A percentile compares a stretch with the other conserved stretches of the same genome.
Evolutionary conservation across 2,113 vertebrate genomes (phyloP).

Genomic region (Corvus cornix): DNA sequence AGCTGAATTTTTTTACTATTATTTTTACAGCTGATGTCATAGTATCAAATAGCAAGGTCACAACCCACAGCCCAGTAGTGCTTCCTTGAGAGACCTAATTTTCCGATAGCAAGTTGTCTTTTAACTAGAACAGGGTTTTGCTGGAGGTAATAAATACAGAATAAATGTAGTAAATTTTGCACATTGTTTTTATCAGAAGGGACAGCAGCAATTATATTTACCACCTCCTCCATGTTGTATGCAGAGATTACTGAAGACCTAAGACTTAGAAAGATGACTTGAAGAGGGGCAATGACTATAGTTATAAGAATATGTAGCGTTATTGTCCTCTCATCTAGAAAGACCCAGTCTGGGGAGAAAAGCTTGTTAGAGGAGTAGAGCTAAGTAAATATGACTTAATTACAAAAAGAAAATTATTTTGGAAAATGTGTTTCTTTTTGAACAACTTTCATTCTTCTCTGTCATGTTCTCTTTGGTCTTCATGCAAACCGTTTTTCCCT

Average conservation of each 20-base stretch:
- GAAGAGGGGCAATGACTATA: not conserved
- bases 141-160: not conserved
- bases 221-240: not conserved
- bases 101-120: not conserved
- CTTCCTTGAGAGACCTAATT: not conserved
- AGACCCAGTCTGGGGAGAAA: not conserved
- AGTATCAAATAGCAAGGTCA: not conserved
- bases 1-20: not conserved
- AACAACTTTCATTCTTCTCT: not conserved
- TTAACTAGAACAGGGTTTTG: not conserved
- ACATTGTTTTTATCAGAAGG: not conserved
- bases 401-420: not conserved
- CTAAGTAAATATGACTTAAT: not conserved
- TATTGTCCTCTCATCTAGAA: not conserved
- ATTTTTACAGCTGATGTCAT: not conserved
- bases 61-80: not conserved
- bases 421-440: not conserved
- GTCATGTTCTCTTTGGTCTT: not conserved
- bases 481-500: not conserved
- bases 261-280: not conserved
- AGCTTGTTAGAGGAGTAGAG: not conserved
- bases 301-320: rapidly evolving
- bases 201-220: not conserved
- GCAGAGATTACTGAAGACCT: not conserved
- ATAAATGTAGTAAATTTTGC: not conserved